A percentile compares a stretch with the other conserved stretches of the same genome.
These are phyloP conservation scores for Drosophila ohnishii DNA, from an alignment of 1,140 invertebrate genomes.

Conservation along the genomic window DNA sequence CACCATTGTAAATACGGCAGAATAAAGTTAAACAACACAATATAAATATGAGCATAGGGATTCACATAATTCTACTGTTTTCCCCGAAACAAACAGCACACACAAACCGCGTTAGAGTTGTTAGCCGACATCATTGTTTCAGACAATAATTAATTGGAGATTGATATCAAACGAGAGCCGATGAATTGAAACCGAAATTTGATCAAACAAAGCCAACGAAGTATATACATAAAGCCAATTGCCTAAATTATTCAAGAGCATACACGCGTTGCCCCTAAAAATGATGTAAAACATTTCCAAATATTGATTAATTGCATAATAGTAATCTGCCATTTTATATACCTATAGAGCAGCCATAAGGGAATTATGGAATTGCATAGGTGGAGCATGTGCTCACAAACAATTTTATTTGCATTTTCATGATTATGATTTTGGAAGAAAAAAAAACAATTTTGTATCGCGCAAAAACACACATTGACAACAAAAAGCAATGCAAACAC, in stretches of 20 bases:
- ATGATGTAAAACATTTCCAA: slow-evolving; percentile 54
- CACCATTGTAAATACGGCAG: slow-evolving; percentile 63
- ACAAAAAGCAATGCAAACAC: slow-evolving; percentile 26
- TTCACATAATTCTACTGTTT: slow-evolving; percentile 13
- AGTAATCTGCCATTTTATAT: slow-evolving; percentile 62
- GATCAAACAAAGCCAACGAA: slow-evolving; percentile 69
- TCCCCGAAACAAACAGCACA: slow-evolving; percentile 10
- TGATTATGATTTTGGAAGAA: slow-evolving; percentile 18
- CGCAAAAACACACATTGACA: slow-evolving; percentile 22
- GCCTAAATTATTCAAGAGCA: slow-evolving; percentile 25
- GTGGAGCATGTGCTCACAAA: slow-evolving; percentile 16
- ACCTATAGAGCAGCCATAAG: slow-evolving; percentile 45
- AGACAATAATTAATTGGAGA: slow-evolving; percentile 74
- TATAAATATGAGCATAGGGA: slow-evolving; percentile 22
- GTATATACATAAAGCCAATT: slow-evolving; percentile 51
- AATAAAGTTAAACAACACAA: slow-evolving; percentile 21
- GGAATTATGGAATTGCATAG: slow-evolving; percentile 24
- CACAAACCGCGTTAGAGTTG: slow-evolving; percentile 50
- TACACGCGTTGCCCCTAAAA: slow-evolving; percentile 19
- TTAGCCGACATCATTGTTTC: slow-evolving; percentile 73
- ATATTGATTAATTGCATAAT: slow-evolving; percentile 35
- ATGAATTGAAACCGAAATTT: slow-evolving; percentile 16
- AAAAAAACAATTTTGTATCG: slow-evolving; percentile 45
- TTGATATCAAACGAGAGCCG: slow-evolving; percentile 24
- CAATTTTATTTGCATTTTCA: slow-evolving; percentile 39